These are phyloP conservation scores for Aythya baeri DNA, from an alignment of 2,113 vertebrate species.

Conservation along the genomic window DNA sequence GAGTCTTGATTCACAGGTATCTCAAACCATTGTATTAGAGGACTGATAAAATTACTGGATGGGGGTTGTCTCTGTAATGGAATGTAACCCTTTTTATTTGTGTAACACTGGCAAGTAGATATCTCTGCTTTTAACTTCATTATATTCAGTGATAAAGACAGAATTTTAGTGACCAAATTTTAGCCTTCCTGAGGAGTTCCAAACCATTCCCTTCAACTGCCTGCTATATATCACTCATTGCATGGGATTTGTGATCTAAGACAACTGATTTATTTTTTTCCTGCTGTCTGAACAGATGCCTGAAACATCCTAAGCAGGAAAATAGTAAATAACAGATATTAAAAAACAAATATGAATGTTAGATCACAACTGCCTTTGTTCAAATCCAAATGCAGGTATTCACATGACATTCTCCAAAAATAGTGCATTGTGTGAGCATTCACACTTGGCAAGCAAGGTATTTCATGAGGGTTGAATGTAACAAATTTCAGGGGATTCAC, in stretches of 20 bases:
- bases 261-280: neutral
- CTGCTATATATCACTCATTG: neutral
- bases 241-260: neutral
- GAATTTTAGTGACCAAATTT: neutral
- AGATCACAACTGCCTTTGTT: neutral
- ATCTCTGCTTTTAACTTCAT: neutral
- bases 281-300: neutral
- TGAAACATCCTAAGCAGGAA: neutral
- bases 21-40: neutral
- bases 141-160: neutral
- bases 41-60: neutral
- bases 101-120: neutral
- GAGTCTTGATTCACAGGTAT: neutral
- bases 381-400: neutral
- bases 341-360: neutral
- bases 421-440: fast-evolving
- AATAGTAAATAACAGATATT: neutral
- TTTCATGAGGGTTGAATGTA: neutral
- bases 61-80: neutral
- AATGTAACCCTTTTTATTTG: neutral
- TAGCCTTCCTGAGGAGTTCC: neutral
- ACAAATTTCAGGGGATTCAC: neutral
- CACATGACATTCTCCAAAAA: neutral
- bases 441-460: neutral
- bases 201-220: neutral